Evolutionary conservation across 2,113 vertebrate genomes (phyloP).

Genomic region (Toxotes jaculatrix): DNA sequence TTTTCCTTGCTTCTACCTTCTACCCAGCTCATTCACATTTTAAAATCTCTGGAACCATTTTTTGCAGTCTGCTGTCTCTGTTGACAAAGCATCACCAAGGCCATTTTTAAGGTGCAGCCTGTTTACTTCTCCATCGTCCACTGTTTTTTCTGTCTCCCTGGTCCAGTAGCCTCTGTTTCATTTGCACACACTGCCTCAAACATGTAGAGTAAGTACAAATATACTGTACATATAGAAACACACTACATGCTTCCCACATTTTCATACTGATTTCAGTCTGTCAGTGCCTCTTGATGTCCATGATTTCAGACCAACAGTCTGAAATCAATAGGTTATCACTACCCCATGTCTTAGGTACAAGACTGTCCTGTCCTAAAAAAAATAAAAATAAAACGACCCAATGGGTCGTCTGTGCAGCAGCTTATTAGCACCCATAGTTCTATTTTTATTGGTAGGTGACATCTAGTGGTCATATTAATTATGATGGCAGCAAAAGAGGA

Average conservation of each 20-base stretch:
- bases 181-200: background rate
- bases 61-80: background rate
- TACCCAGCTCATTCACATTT: slow-evolving; percentile 11
- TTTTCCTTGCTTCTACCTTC: slow-evolving; percentile 8
- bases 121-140: rapidly evolving
- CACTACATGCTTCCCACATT: background rate
- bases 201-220: background rate
- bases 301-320: background rate
- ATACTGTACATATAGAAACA: background rate
- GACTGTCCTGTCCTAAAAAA: no score
- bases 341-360: no score
- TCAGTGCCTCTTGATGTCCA: no score
- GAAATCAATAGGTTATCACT: background rate
- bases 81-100: background rate
- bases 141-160: background rate
- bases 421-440: background rate
- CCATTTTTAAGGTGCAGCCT: background rate
- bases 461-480: background rate
- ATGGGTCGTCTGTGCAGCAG: background rate
- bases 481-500: background rate
- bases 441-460: background rate
- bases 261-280: background rate
- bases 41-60: background rate
- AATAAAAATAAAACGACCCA: no score
- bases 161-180: background rate